These are phyloP conservation scores for Cyprinodon variegatus DNA, from an alignment of 2,113 vertebrate genomes.

Conservation along the genomic window DNA sequence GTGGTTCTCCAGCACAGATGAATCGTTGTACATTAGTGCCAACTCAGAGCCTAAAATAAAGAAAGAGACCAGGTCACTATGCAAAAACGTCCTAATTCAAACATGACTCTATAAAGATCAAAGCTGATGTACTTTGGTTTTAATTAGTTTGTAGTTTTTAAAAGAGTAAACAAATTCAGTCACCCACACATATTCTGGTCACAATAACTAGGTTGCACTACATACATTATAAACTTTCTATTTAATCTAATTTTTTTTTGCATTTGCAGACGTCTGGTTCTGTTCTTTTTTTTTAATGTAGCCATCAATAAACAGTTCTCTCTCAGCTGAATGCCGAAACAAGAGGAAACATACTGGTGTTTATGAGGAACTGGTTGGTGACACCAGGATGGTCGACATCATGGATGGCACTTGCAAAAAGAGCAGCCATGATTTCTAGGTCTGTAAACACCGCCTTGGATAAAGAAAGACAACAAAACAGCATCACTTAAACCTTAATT, in stretches of 20 bases:
- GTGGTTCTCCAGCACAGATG: slow-evolving; percentile 92
- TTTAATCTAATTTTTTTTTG: too few relatives aligned
- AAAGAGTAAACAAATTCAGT: too few relatives aligned
- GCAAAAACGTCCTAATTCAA: fast-evolving
- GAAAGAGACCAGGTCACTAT: background rate
- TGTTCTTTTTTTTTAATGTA: too few relatives aligned
- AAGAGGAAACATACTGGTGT: slow-evolving; percentile 84
- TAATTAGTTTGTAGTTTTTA: too few relatives aligned
- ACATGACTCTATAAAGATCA: too few relatives aligned
- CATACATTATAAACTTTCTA: too few relatives aligned
- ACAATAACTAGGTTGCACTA: too few relatives aligned
- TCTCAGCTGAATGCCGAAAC: background rate
- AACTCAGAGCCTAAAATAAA: slow-evolving; percentile 86
- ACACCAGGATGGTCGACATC: slow-evolving; percentile 93
- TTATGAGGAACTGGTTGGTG: slow-evolving; percentile 95
- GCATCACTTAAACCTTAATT: background rate
- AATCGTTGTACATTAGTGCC: slow-evolving; percentile 91
- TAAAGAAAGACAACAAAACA: slow-evolving; percentile 2
- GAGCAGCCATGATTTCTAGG: slow-evolving; percentile 89
- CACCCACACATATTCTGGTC: too few relatives aligned
- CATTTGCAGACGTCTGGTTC: too few relatives aligned
- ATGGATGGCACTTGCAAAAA: slow-evolving; percentile 92
- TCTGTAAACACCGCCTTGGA: slow-evolving; percentile 89
- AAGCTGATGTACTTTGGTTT: too few relatives aligned
- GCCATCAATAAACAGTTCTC: too few relatives aligned